Evolutionary conservation across 2,797 vertebrate species (phyloP).

Genomic region (Balearica regulorum): DNA sequence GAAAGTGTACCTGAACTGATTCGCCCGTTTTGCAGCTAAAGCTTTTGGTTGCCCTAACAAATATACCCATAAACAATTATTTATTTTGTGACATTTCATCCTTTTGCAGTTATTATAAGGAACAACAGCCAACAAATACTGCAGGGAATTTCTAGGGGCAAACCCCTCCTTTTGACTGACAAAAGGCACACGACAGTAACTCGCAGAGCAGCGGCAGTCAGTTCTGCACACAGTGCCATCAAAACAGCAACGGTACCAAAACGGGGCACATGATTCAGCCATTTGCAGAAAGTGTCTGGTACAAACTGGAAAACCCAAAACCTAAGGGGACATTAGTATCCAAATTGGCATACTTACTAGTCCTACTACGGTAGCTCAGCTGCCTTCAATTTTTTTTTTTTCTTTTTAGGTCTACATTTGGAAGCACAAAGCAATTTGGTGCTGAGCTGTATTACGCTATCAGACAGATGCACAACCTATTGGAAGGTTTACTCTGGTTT

Average conservation of each 20-base stretch:
- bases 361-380: fast-evolving
- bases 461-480: background rate
- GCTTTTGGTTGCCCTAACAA: background rate
- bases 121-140: background rate
- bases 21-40: background rate
- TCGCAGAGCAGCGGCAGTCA: background rate
- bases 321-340: background rate
- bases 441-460: background rate
- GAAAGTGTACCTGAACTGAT: background rate
- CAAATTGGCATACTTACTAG: fast-evolving
- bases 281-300: background rate
- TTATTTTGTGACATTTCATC: fast-evolving
- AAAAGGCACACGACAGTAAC: background rate
- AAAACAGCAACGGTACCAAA: background rate
- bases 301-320: background rate
- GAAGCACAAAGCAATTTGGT: background rate
- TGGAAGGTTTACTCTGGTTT: fast-evolving
- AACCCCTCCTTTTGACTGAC: background rate
- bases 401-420: fast-evolving
- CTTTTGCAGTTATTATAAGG: background rate
- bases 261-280: background rate
- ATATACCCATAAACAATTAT: background rate
- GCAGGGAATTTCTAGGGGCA: background rate
- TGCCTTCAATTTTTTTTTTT: too few species aligned
- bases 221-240: fast-evolving